Conservation (phyloP, 1,140 invertebrate genomes). For the Spodoptera frugiperda region DNA sequence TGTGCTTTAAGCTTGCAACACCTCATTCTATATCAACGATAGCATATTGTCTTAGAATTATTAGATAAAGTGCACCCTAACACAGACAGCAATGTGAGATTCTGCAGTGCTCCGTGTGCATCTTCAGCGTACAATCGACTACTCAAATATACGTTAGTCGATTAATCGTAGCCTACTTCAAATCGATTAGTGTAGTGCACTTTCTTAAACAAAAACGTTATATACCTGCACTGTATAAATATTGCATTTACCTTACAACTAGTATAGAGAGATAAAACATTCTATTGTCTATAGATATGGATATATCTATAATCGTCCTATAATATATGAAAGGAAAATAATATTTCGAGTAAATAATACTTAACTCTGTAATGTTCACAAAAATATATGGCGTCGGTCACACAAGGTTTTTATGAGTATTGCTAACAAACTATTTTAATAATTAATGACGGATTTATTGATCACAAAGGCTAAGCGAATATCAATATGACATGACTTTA, state of each 20-base stretch:
- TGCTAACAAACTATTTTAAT: conserved; percentile 2
- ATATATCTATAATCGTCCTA: conserved; percentile 49
- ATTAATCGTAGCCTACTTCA: neutral
- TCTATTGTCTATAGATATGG: conserved; percentile 52
- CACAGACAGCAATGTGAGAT: conserved; percentile 4
- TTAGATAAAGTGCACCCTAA: neutral
- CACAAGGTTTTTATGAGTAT: conserved; percentile 10
- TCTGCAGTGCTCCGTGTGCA: conserved; percentile 5
- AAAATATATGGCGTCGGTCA: conserved; percentile 32
- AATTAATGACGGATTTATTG: conserved; percentile 8
- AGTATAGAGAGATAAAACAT: conserved; percentile 46
- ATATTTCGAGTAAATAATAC: conserved; percentile 44
- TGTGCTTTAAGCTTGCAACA: neutral
- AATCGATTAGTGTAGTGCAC: neutral
- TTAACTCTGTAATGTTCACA: conserved; percentile 47
- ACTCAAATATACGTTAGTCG: neutral
- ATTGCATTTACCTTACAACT: conserved; percentile 52
- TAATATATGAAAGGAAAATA: conserved; percentile 44
- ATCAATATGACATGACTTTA: neutral
- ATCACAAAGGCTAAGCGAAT: neutral
- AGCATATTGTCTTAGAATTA: neutral
- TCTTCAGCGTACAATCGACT: conserved; percentile 1
- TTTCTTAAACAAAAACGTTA: conserved; percentile 37
- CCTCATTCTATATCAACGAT: neutral
- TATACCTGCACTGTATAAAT: conserved; percentile 46